These are phyloP conservation scores for Rotaria magnacalcarata DNA, from an alignment of 2,888 invertebrate genomes.

Conservation along the genomic window DNA sequence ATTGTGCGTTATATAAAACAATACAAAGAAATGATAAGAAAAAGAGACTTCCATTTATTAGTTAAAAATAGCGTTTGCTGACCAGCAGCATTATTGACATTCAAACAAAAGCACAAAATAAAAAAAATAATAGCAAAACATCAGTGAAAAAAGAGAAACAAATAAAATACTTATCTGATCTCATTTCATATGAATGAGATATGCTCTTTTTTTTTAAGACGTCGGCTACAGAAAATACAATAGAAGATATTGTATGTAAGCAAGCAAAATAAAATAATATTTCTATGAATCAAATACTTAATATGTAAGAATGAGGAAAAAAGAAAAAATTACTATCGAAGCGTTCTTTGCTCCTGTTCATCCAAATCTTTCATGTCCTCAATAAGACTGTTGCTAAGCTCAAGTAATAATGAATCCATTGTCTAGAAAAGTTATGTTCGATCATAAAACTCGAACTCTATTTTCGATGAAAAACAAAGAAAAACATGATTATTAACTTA, in stretches of 20 bases:
- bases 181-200: background rate
- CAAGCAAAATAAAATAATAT: no score
- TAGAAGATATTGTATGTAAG: no score
- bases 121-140: background rate
- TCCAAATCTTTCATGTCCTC: constrained; percentile 45
- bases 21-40: background rate
- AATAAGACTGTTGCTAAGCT: constrained; percentile 37
- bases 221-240: background rate
- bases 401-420: constrained; percentile 38
- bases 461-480: background rate
- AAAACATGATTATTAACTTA: background rate
- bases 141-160: background rate
- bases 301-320: no score
- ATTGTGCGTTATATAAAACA: background rate
- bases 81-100: background rate
- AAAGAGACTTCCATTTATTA: background rate
- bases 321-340: background rate
- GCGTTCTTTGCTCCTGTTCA: background rate
- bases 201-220: background rate
- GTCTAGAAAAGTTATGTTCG: constrained; percentile 15
- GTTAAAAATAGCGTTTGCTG: background rate
- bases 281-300: no score
- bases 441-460: background rate
- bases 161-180: constrained; percentile 8
- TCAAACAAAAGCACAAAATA: background rate